phyloP scores from a whole-genome alignment of 2,888 invertebrate genomes.

The Auanema freiburgensis region DNA sequence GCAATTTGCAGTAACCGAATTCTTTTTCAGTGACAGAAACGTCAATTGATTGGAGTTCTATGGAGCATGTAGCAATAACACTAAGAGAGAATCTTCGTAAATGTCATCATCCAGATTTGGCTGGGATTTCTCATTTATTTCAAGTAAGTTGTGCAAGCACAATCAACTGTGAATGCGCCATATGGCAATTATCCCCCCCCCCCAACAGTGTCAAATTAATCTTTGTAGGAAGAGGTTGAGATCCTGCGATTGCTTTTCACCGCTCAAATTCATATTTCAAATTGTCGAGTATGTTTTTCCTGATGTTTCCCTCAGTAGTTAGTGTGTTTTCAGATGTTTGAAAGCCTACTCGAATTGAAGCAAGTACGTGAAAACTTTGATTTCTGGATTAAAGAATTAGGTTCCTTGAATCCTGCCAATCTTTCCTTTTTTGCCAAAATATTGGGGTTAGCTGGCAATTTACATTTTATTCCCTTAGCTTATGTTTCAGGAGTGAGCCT shows the following conservation, averaged over 20 bases:
- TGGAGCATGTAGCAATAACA: not conserved
- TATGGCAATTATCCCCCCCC: not conserved
- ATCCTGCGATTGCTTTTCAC: conserved; percentile 13
- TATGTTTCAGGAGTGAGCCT: conserved; percentile 5
- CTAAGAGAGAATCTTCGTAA: not conserved
- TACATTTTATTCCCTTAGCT: not conserved
- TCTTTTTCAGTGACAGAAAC: not conserved
- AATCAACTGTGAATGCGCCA: not conserved
- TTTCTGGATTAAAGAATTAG: conserved; percentile 17
- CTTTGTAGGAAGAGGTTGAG: conserved; percentile 15
- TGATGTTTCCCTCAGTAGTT: not conserved
- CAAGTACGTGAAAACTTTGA: conserved; percentile 15
- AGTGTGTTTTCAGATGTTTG: conserved; percentile 12
- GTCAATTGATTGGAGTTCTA: not conserved
- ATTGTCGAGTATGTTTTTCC: conserved; percentile 2
- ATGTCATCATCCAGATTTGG: conserved; percentile 10
- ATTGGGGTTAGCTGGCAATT: not conserved
- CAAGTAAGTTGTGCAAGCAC: conserved; percentile 2
- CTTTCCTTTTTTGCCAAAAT: conserved; percentile 12
- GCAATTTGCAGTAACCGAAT: conserved; percentile 3
- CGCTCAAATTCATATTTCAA: conserved; percentile 8
- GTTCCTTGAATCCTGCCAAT: conserved; percentile 3
- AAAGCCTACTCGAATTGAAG: conserved; percentile 15
- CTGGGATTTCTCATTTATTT: conserved; percentile 4
- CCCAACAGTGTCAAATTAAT: not conserved